A percentile compares a stretch with the other conserved stretches of the same genome.
These are phyloP conservation scores for Bubo bubo DNA, from an alignment of 2,113 vertebrate genomes.

Conservation along the genomic window DNA sequence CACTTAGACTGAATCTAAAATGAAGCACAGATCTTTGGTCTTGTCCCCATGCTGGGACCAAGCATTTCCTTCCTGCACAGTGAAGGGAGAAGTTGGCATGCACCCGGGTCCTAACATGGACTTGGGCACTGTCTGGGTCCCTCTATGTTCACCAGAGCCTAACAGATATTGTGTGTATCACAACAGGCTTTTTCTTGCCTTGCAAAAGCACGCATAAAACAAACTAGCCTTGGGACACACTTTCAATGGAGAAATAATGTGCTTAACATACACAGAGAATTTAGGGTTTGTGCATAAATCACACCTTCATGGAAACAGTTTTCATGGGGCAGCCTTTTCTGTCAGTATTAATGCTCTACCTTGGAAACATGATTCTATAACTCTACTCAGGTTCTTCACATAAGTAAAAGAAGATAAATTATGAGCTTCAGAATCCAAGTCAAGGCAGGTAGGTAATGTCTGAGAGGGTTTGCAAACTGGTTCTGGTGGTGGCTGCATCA, in stretches of 20 bases:
- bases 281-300: background rate
- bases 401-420: background rate
- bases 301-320: background rate
- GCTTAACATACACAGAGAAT: background rate
- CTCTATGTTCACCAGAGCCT: background rate
- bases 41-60: background rate
- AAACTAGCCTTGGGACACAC: background rate
- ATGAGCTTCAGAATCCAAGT: background rate
- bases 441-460: background rate
- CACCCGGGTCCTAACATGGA: rapidly evolving
- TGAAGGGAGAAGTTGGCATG: background rate
- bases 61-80: background rate
- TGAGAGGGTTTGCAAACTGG: background rate
- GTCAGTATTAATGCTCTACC: background rate
- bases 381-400: background rate
- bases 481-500: background rate
- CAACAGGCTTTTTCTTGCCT: background rate
- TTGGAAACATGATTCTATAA: background rate
- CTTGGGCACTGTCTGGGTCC: background rate
- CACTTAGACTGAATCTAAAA: background rate
- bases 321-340: background rate
- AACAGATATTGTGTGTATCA: background rate
- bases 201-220: background rate
- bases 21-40: rapidly evolving
- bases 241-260: background rate